Percentiles rank a stretch among this genome's conserved stretches.
Evolutionary conservation across 2,113 vertebrate species (phyloP).

Genomic region (Bos javanicus): DNA sequence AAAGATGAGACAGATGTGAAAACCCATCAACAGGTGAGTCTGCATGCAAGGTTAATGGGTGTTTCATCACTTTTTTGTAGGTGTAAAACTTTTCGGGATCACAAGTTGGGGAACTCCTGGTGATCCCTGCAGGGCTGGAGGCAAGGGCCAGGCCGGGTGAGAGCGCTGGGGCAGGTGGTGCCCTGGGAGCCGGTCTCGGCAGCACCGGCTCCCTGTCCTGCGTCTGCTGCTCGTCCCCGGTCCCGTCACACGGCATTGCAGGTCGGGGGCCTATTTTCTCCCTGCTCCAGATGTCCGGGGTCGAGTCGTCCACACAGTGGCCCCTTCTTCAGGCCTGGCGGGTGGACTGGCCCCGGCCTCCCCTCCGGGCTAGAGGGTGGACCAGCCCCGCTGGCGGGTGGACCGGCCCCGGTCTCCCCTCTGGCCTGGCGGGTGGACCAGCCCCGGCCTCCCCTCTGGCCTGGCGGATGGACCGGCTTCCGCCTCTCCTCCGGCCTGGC

Average conservation of each 20-base stretch:
- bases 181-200: too few relatives aligned
- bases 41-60: too few relatives aligned
- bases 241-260: neutral
- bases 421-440: neutral
- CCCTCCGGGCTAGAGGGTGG: neutral
- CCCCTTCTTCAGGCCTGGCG: neutral
- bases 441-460: too few relatives aligned
- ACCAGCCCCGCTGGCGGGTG: neutral
- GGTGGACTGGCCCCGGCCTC: neutral
- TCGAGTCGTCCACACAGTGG: neutral
- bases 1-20: neutral
- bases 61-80: too few relatives aligned
- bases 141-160: neutral
- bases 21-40: neutral
- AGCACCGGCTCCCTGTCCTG: fast-evolving
- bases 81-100: neutral
- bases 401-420: neutral
- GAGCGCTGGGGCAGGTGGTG: neutral
- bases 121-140: neutral
- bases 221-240: too few relatives aligned
- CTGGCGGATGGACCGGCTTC: too few relatives aligned
- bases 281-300: neutral
- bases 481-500: neutral
- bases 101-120: neutral
- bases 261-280: neutral